phyloP scores from a whole-genome alignment of 2,888 invertebrate species.

The Tanytarsus gracilentus region DNA sequence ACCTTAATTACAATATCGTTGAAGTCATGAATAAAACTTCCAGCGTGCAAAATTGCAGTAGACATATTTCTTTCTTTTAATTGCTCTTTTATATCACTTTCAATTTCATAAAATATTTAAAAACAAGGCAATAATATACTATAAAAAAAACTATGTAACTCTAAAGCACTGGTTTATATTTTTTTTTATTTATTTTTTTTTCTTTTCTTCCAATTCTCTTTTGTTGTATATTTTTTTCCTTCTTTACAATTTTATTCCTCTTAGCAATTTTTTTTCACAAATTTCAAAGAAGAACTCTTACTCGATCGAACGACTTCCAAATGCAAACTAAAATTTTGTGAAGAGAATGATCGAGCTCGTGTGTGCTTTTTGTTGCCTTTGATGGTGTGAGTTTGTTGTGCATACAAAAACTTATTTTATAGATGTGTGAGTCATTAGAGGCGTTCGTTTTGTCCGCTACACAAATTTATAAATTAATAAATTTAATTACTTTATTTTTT shows the following conservation, averaged over 20 bases:
- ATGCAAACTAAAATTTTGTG: too few species aligned
- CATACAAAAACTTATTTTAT: too few species aligned
- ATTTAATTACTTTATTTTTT: too few species aligned
- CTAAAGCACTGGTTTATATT: constrained; percentile 22
- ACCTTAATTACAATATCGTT: constrained; percentile 21
- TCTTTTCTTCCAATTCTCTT: constrained; percentile 22
- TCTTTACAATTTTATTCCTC: neutral
- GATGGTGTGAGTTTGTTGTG: too few species aligned
- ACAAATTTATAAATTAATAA: too few species aligned
- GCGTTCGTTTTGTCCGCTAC: too few species aligned
- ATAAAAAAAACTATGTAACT: neutral
- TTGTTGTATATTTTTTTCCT: constrained; percentile 1
- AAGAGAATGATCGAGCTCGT: too few species aligned
- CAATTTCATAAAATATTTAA: constrained; percentile 21
- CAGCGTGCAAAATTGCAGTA: constrained; percentile 29
- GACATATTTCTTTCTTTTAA: constrained; percentile 27
- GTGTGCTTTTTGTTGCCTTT: too few species aligned
- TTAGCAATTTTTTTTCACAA: constrained; percentile 13
- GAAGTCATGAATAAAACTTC: constrained; percentile 25
- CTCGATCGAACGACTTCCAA: too few species aligned
- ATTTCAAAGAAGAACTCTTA: neutral
- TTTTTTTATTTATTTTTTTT: neutral
- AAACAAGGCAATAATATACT: neutral
- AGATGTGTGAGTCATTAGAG: too few species aligned
- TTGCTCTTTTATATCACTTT: constrained; percentile 28